phyloP scores from a whole-genome alignment of 2,888 invertebrate species.

The Leptarthrus brevirostris region DNA sequence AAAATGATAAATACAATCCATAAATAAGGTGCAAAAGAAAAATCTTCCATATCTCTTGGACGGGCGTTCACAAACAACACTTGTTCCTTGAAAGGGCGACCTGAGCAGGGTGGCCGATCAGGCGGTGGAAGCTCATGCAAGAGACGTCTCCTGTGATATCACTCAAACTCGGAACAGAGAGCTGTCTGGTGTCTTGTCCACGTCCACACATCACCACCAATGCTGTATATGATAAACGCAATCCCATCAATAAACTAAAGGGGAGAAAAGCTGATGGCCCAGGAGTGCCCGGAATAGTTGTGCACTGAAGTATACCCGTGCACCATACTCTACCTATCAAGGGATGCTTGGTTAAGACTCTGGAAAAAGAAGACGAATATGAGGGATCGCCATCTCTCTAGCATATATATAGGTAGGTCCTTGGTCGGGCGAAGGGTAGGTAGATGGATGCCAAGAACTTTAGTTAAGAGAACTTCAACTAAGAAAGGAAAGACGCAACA shows the following conservation, averaged over 20 bases:
- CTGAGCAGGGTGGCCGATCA: neutral
- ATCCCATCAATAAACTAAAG: slow-evolving; percentile 53
- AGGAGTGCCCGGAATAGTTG: slow-evolving; percentile 37
- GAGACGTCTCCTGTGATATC: slow-evolving; percentile 57
- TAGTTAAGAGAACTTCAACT: too few species aligned
- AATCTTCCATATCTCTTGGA: slow-evolving; percentile 52
- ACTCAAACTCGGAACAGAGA: slow-evolving; percentile 54
- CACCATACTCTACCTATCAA: slow-evolving; percentile 38
- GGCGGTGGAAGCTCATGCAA: slow-evolving; percentile 13
- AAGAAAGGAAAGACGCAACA: slow-evolving; percentile 34
- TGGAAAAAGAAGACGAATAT: slow-evolving; percentile 25
- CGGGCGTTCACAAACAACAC: slow-evolving; percentile 37
- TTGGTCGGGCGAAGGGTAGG: too few species aligned
- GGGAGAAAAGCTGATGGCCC: slow-evolving; percentile 1
- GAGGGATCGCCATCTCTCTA: slow-evolving; percentile 39
- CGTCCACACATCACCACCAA: slow-evolving; percentile 55
- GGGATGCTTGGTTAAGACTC: neutral
- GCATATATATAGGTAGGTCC: slow-evolving; percentile 12
- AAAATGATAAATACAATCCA: slow-evolving; percentile 59
- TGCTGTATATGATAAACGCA: slow-evolving; percentile 56
- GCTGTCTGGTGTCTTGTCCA: slow-evolving; percentile 55
- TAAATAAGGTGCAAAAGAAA: slow-evolving; percentile 58
- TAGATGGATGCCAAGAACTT: neutral
- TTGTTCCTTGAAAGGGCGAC: slow-evolving; percentile 27
- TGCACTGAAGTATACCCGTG: slow-evolving; percentile 4